Base-by-base conservation (phyloP, 2,888 invertebrate species). In the Mythimna albipuncta region DNA sequence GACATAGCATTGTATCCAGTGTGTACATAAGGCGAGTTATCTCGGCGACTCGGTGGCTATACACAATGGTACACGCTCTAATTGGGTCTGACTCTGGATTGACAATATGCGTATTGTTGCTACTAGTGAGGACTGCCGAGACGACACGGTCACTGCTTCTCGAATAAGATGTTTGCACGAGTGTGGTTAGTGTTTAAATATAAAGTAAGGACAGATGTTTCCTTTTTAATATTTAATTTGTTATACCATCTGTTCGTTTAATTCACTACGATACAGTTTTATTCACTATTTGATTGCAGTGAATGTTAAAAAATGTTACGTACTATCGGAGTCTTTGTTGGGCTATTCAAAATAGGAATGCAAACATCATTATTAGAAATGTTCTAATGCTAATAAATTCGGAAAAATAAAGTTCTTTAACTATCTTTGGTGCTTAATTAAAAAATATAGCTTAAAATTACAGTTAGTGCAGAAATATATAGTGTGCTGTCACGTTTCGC, bases 41-140 rank as follows among this genome's bases (percentile, higher is more conserved):
- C 73, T 66, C 38, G 11, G 50, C 2, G 50, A 9, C 50, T 66
- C 38, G 9, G 61, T 55, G 19, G 13, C 26, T 59, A 50, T n/a
- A 64, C 63, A 77, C 82, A 79, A 77, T 63, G 55, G 52, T 50
- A 61, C 57, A 65, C 54, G 61, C 57, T 55, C 57, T 73, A 69
- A 73, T 80, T 82, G 83, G 74, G 74, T 69, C 79, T 55, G 74
- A 69, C 61, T 73, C 41, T 16, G 41, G 64, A 73, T 82, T 73
- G 74, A 58, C 69, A 69, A 62, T 67, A 64, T 35, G 64, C 61
- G 73, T 69, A 82, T 82, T 78, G 79, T 82, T 64, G 47, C 47
- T 11, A 35, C 10, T 65, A 19, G 6, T 44, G 21, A 19, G 19
- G 19, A 5, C 26, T n/a, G 10, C n/a, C 54, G 11, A 21, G 6